phyloP scores from a whole-genome alignment of 2,113 vertebrate genomes.

The Dromaius novaehollandiae region DNA sequence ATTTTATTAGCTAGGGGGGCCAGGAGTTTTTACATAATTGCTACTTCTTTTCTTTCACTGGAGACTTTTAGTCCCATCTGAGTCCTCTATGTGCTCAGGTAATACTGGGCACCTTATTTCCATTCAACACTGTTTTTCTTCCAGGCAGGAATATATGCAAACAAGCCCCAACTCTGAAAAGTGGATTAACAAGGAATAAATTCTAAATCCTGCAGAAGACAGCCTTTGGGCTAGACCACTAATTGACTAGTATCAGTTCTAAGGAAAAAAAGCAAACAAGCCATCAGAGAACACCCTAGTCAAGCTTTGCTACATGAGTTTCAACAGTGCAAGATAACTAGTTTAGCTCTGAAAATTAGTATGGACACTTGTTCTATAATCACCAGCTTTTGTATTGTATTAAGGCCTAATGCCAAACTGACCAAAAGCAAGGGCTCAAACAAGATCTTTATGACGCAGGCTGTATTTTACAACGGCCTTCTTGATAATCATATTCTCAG shows the following conservation, averaged over 20 bases:
- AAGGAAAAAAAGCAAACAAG: background rate
- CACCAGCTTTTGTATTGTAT: background rate
- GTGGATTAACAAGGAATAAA: background rate
- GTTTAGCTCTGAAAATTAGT: background rate
- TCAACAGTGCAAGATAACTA: background rate
- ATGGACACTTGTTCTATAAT: background rate
- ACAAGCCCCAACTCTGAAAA: background rate
- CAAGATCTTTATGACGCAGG: background rate
- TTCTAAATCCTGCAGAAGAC: background rate
- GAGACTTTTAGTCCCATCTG: background rate
- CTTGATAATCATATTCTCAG: background rate
- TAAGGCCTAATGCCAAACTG: background rate
- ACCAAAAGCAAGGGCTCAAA: background rate
- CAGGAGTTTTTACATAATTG: background rate
- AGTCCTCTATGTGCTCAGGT: background rate
- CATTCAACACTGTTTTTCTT: background rate
- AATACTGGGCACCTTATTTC: background rate
- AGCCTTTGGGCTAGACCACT: background rate
- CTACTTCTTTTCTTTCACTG: background rate
- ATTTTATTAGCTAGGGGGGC: background rate
- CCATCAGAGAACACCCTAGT: background rate
- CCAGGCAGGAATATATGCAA: background rate
- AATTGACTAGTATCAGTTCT: background rate
- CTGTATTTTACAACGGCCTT: background rate
- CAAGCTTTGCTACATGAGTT: background rate